Evolutionary conservation across 2,888 invertebrate genomes (phyloP), one percentile per base, ranked within the genome.

Genomic region (Spisula subtruncata): DNA sequence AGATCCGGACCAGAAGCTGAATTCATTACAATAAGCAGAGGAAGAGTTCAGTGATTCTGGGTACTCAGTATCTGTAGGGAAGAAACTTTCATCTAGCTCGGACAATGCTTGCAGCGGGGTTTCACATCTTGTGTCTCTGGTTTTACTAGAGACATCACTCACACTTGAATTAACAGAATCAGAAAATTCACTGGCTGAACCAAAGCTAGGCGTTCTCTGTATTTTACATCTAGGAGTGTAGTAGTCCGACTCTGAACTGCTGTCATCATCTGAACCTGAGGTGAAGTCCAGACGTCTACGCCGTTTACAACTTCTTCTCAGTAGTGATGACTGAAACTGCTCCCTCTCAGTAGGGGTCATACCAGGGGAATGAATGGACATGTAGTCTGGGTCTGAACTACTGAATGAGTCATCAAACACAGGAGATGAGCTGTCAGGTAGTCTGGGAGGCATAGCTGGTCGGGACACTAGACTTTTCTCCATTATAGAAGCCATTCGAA

Each of bases 181-280:
- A 32, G 51, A 51, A 10, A 51, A 12, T 41, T 41, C 41, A 41
- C 41, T 41, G 51, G 51, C 12, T 51, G 51, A 51, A 16, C 51
- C 54, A 10, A 82, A 25, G 18, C 81, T 32, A 51, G 86, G 79
- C 25, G 66, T 89, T 83, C 54, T 89, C 12, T 83, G 60, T 16
- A 80, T 16, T 83, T 89, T 89, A 48, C 81, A 83, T 32, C 89
- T 89, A 46, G 86, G 83, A 54, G 87, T 20, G 18, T 25, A 48
- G 0, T 5, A 46, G 14, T 32, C 75, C 18, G 35, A 75, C 16
- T 35, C 75, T 35, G 75, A 75, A 35, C 75, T 75, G 35, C 75
- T 75, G 0, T 35, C 35, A 35, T 75, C 75, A 71, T 29, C 71
- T 14, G 29, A 71, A 8, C 54, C 79, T 1, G 80, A 80, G 16